phyloP scores from a whole-genome alignment of 1,140 invertebrate species.

The Zaprionus nigranus region DNA sequence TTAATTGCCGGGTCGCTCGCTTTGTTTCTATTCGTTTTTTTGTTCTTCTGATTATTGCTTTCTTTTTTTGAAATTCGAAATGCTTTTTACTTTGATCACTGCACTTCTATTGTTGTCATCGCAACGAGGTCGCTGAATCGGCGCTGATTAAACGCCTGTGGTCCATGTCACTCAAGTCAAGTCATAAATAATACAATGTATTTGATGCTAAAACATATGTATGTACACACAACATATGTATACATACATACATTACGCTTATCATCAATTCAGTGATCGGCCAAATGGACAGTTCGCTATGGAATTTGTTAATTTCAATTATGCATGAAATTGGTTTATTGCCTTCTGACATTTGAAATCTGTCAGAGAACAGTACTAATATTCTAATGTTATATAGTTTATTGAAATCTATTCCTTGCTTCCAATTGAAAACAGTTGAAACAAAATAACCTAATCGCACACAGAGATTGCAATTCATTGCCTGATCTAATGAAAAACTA shows the following conservation, averaged over 20 bases:
- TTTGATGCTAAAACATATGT: conserved; percentile 38
- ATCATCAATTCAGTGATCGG: conserved; percentile 42
- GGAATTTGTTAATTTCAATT: conserved; percentile 79
- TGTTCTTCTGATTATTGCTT: conserved; percentile 31
- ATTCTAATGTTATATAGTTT: background rate
- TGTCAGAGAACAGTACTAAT: conserved; percentile 35
- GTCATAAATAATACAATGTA: conserved; percentile 68
- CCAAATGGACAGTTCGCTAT: conserved; percentile 54
- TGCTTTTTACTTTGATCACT: conserved; percentile 21
- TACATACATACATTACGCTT: conserved; percentile 34
- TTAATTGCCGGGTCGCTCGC: conserved; percentile 57
- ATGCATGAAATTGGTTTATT: conserved; percentile 78
- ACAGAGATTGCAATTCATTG: conserved; percentile 36
- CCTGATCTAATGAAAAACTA: background rate
- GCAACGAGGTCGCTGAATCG: conserved; percentile 43
- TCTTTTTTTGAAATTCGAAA: conserved; percentile 24
- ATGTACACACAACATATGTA: background rate
- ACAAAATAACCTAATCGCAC: conserved; percentile 1
- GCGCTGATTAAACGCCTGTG: conserved; percentile 39
- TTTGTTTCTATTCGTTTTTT: conserved; percentile 12
- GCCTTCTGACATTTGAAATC: conserved; percentile 70
- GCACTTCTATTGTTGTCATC: conserved; percentile 53
- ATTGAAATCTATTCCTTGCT: background rate
- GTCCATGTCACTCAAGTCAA: conserved; percentile 32
- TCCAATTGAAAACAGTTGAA: background rate